Percentiles rank a stretch among this genome's conserved stretches.
Conservation (phyloP, 2,888 invertebrate genomes). For the Nezara viridula region DNA sequence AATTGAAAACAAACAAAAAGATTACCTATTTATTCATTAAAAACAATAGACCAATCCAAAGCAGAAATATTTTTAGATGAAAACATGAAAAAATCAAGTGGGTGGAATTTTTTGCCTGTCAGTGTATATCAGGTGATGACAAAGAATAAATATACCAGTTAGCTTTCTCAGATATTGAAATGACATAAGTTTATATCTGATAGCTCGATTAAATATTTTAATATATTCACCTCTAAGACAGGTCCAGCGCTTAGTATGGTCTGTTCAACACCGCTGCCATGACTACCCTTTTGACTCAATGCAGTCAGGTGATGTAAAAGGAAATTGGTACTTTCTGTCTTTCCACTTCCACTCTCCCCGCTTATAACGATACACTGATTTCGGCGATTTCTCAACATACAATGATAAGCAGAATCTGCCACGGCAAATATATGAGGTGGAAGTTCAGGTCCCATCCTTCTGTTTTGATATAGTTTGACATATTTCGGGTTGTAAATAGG, state of each 20-base stretch:
- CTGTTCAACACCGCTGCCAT: slow-evolving; percentile 96
- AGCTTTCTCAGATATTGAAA: too few relatives aligned
- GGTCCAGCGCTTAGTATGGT: slow-evolving; percentile 96
- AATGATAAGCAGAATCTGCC: slow-evolving; percentile 93
- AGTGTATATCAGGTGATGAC: too few relatives aligned
- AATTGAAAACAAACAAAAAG: too few relatives aligned
- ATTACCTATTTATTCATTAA: too few relatives aligned
- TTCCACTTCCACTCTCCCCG: slow-evolving; percentile 95
- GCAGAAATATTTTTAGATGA: too few relatives aligned
- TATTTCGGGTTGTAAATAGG: slow-evolving; percentile 98
- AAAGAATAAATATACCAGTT: too few relatives aligned
- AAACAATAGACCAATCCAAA: too few relatives aligned
- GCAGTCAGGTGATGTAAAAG: slow-evolving; percentile 95
- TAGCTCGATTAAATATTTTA: neutral
- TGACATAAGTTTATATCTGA: too few relatives aligned
- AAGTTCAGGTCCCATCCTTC: slow-evolving; percentile 89
- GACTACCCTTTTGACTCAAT: slow-evolving; percentile 92
- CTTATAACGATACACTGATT: slow-evolving; percentile 97
- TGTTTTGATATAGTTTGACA: slow-evolving; percentile 94
- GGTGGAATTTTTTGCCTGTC: too few relatives aligned
- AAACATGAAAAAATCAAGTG: too few relatives aligned
- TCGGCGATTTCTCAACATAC: slow-evolving; percentile 90
- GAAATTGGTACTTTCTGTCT: slow-evolving; percentile 97
- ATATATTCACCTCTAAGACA: slow-evolving; percentile 80
- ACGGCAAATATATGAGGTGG: slow-evolving; percentile 98